These are phyloP conservation scores for Poecilia gillii DNA, from an alignment of 2,797 vertebrate species.

Conservation along the genomic window DNA sequence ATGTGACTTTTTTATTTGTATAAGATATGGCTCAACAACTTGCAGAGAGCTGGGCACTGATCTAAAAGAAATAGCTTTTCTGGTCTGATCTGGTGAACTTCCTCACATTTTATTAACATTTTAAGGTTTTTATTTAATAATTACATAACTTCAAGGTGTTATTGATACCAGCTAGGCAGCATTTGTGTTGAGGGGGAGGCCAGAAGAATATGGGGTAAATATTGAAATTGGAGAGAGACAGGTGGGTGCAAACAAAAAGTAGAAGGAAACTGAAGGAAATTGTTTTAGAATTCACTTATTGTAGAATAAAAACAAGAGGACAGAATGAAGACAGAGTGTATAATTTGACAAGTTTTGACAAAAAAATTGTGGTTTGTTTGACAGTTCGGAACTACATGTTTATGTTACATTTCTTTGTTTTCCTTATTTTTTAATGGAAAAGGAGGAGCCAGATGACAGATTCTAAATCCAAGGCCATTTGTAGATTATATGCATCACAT, in stretches of 20 bases:
- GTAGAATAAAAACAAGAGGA: not conserved
- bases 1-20: constrained; percentile 37
- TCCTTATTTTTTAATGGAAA: not conserved
- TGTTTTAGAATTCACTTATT: not conserved
- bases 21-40: constrained; percentile 41
- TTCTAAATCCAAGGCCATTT: not conserved
- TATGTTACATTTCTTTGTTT: not conserved
- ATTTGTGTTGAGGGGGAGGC: not conserved
- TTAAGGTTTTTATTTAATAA: not conserved
- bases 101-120: constrained; percentile 15
- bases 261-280: not conserved
- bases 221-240: constrained; percentile 7
- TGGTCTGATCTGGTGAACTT: not conserved
- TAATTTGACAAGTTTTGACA: not conserved
- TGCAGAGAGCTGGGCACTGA: constrained; percentile 3
- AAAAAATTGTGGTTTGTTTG: not conserved
- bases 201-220: constrained; percentile 2
- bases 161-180: not conserved
- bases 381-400: not conserved
- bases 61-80: not conserved
- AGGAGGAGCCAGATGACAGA: not conserved
- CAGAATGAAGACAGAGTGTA: not conserved
- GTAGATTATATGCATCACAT: not conserved
- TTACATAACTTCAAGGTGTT: not conserved
- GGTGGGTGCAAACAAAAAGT: not conserved